Conservation (phyloP, 2,113 vertebrate genomes). For the Meles meles region DNA sequence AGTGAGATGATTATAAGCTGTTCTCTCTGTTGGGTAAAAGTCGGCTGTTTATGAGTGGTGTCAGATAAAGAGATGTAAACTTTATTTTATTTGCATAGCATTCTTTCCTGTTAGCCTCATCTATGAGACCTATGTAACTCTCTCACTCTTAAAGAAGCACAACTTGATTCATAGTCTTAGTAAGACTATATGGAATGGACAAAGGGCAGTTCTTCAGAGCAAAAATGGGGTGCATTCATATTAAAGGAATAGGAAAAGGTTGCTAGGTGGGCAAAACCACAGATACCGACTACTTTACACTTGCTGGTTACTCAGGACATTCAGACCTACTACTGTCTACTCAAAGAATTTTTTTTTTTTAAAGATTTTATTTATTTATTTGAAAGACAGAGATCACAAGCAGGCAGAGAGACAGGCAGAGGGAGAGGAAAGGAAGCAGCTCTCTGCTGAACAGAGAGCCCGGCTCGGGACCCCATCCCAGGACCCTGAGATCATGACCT, state of each 20-base stretch:
- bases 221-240: not conserved
- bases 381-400: too few species aligned
- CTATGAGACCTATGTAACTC: not conserved
- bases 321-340: not conserved
- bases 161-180: not conserved
- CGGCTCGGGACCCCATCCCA: too few species aligned
- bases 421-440: too few species aligned
- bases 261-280: not conserved
- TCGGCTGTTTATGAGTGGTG: not conserved
- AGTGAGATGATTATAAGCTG: not conserved
- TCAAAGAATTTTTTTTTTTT: not conserved
- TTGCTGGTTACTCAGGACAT: not conserved
- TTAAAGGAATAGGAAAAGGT: not conserved
- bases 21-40: not conserved
- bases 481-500: too few species aligned
- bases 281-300: not conserved
- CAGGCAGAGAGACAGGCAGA: too few species aligned
- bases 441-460: too few species aligned
- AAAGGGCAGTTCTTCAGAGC: not conserved
- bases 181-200: not conserved
- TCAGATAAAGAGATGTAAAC: not conserved
- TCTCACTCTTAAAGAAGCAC: not conserved
- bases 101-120: not conserved
- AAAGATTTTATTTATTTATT: too few species aligned
- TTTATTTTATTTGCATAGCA: not conserved